These are phyloP conservation scores for Tiaroga cobitis DNA, from an alignment of 2,797 vertebrate genomes.

Conservation along the genomic window DNA sequence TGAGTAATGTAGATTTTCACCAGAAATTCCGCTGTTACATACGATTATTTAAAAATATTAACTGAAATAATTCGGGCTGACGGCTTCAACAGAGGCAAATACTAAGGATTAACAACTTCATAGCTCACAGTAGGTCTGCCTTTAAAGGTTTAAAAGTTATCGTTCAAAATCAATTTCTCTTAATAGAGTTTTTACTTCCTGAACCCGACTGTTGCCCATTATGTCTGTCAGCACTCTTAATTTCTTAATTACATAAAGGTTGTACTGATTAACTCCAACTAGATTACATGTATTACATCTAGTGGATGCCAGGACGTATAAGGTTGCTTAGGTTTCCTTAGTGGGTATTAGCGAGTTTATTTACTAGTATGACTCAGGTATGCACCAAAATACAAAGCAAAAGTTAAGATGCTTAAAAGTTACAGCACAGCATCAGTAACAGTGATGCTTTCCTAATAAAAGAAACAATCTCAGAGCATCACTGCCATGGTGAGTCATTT, in stretches of 20 bases:
- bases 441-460: not conserved
- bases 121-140: too few species aligned
- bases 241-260: not conserved
- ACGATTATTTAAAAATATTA: not conserved
- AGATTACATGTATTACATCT: not conserved
- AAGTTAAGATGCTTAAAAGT: not conserved
- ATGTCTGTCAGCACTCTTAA: not conserved
- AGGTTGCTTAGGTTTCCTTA: not conserved
- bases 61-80: not conserved
- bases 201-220: not conserved
- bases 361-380: not conserved
- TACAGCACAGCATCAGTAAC: not conserved
- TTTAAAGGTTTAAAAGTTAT: too few species aligned
- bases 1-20: not conserved
- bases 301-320: not conserved
- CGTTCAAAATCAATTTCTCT: not conserved
- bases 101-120: not conserved
- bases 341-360: not conserved
- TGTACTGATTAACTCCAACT: not conserved
- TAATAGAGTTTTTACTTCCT: not conserved
- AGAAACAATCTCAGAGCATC: conserved; percentile 1
- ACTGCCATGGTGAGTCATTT: conserved; percentile 9
- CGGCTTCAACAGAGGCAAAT: not conserved
- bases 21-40: not conserved
- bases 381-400: not conserved